A percentile compares a stretch with the other conserved stretches of the same genome.
Evolutionary conservation across 2,888 invertebrate genomes (phyloP).

Genomic region (Melipona bicolor): DNA sequence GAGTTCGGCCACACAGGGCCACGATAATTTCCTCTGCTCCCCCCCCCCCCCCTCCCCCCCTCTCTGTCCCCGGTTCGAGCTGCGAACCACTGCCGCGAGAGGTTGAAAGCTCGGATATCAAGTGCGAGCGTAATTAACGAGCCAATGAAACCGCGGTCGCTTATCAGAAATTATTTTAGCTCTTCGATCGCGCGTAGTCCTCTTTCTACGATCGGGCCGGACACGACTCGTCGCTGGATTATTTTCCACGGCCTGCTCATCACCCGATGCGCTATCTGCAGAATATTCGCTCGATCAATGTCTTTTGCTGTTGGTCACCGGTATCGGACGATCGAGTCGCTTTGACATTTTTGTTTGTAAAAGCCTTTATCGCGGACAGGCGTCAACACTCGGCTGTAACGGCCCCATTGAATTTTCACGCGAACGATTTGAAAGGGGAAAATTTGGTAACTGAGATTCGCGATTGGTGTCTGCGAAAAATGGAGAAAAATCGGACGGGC

Average conservation of each 20-base stretch:
- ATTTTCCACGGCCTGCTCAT: constrained; percentile 5
- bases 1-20: constrained; percentile 6
- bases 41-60: too few relatives aligned
- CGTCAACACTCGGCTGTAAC: neutral
- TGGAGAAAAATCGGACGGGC: too few relatives aligned
- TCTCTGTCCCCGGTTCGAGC: constrained; percentile 28
- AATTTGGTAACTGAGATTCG: neutral
- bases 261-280: too few relatives aligned
- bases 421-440: neutral
- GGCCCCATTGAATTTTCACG: neutral
- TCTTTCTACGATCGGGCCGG: constrained; percentile 21
- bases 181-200: constrained; percentile 44
- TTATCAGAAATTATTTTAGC: constrained; percentile 63
- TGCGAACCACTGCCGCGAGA: constrained; percentile 48
- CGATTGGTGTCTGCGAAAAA: too few relatives aligned
- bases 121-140: constrained; percentile 61
- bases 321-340: neutral
- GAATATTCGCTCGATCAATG: neutral
- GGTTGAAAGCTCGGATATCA: constrained; percentile 48
- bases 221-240: constrained; percentile 1
- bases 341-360: neutral
- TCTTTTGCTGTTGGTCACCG: neutral
- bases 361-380: too few relatives aligned
- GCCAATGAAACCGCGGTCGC: constrained; percentile 47
- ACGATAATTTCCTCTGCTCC: constrained; percentile 58